Evolutionary conservation across 2,113 vertebrate species (phyloP).

Genomic region (Lepus timidus): DNA sequence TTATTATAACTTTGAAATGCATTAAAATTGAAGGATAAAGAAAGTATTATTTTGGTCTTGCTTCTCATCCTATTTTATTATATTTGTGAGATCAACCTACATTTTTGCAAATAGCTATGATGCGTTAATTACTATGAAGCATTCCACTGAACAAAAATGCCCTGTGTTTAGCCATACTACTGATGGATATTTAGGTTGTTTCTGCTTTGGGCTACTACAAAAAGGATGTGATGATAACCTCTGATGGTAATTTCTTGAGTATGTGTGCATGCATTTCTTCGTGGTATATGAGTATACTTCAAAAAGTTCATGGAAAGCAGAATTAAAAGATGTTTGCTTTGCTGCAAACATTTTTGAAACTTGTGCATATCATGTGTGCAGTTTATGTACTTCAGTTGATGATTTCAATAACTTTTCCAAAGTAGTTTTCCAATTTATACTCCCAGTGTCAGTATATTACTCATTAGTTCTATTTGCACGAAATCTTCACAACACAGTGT

Average conservation of each 20-base stretch:
- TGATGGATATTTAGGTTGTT: not conserved
- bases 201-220: not conserved
- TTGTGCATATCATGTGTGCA: not conserved
- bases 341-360: too few relatives aligned
- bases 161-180: not conserved
- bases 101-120: not conserved
- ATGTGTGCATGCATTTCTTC: not conserved
- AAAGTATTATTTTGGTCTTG: not conserved
- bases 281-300: not conserved
- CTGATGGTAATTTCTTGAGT: not conserved
- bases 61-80: not conserved
- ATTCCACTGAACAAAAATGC: not conserved
- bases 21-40: slow-evolving; percentile 31
- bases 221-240: not conserved
- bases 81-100: not conserved
- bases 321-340: too few relatives aligned
- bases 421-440: too few relatives aligned
- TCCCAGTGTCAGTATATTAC: not conserved
- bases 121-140: not conserved
- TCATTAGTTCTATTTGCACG: not conserved
- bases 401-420: not conserved
- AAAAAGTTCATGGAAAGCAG: too few relatives aligned
- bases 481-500: not conserved
- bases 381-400: not conserved
- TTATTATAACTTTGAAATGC: not conserved